These are phyloP conservation scores for Lithophane socia DNA, from an alignment of 2,888 invertebrate genomes.

Conservation along the genomic window DNA sequence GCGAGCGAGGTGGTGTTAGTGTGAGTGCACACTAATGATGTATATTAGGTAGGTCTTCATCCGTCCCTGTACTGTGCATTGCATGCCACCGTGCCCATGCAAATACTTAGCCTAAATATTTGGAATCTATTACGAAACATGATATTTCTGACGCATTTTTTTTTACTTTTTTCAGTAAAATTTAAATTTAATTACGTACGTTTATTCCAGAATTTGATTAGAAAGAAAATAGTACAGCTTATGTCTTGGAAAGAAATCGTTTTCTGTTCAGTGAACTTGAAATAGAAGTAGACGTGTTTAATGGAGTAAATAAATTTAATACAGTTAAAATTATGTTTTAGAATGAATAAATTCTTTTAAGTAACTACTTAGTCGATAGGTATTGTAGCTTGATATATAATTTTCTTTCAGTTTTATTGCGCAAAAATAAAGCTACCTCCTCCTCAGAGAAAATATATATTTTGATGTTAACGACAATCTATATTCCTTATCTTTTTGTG, in stretches of 20 bases:
- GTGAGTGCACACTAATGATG: constrained; percentile 9
- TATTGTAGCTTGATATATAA: not conserved
- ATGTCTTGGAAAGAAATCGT: constrained; percentile 3
- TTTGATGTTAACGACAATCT: constrained; percentile 15
- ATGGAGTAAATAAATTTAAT: constrained; percentile 16
- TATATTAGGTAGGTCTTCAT: not conserved
- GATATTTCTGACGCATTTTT: not conserved
- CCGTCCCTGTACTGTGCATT: constrained; percentile 9
- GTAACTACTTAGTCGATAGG: not conserved
- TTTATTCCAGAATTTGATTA: constrained; percentile 12
- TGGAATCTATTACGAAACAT: constrained; percentile 20
- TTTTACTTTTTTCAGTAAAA: not conserved
- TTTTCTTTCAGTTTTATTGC: not conserved
- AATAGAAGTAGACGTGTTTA: not conserved
- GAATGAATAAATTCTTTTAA: not conserved
- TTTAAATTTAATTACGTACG: not conserved
- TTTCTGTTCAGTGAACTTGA: constrained; percentile 3
- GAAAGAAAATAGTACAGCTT: not conserved
- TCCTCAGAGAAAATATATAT: not conserved
- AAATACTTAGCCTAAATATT: constrained; percentile 24
- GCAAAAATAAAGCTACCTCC: constrained; percentile 6
- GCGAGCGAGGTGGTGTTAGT: constrained; percentile 34
- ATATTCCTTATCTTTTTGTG: constrained; percentile 19
- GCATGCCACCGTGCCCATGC: constrained; percentile 14
- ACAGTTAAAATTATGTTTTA: not conserved